Percentiles rank a stretch among this genome's conserved stretches.
These are phyloP conservation scores for Peromyscus leucopus DNA, from an alignment of 2,113 vertebrate species.

Conservation along the genomic window DNA sequence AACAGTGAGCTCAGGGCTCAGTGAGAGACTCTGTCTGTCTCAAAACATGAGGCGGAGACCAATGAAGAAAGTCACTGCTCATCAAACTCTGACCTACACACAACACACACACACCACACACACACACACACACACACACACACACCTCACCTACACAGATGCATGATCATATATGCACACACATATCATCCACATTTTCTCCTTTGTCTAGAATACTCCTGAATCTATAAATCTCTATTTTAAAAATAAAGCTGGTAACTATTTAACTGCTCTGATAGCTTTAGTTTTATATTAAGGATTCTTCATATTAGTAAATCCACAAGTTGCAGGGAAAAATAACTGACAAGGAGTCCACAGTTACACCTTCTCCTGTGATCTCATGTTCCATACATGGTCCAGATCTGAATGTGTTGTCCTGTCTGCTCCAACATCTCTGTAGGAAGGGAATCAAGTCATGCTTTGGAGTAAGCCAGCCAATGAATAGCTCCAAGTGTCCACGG, in stretches of 20 bases:
- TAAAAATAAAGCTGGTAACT: slow-evolving; percentile 41
- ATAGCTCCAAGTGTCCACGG: not conserved
- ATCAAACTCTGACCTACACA: not conserved
- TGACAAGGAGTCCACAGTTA: not conserved
- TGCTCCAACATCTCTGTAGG: not conserved
- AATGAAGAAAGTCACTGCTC: not conserved
- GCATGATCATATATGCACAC: not conserved
- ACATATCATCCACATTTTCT: not conserved
- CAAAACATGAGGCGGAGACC: not conserved
- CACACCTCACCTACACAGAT: not conserved
- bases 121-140: not conserved
- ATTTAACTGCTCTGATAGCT: not conserved
- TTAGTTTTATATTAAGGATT: slow-evolving; percentile 10
- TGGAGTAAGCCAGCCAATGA: not conserved
- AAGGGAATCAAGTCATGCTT: not conserved
- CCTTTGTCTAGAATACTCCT: slow-evolving; percentile 37
- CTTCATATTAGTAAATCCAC: slow-evolving; percentile 40
- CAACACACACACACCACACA: too few species aligned
- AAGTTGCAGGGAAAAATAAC: not conserved
- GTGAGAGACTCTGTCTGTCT: too few species aligned
- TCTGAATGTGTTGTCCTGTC: not conserved
- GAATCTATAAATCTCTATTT: slow-evolving; percentile 19
- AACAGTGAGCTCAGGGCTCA: not conserved
- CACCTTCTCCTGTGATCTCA: not conserved
- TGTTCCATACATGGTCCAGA: not conserved